Conservation (phyloP, 1,140 invertebrate species). For the Ceratina calcarata region DNA sequence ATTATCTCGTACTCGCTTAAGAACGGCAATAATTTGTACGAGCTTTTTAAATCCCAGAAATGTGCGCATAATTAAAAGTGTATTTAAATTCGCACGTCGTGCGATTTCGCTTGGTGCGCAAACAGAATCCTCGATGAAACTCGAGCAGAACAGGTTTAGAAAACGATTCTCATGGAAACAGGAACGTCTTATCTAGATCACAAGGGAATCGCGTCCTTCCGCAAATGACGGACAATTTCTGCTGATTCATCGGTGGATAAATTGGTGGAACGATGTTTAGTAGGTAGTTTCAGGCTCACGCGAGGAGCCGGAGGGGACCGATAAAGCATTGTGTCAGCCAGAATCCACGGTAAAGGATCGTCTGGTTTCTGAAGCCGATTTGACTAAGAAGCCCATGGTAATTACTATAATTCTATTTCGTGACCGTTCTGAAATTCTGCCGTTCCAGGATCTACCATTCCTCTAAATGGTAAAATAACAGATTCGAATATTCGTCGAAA, state of each 20-base stretch:
- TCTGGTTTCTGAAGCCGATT: slow-evolving; percentile 15
- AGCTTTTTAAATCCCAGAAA: neutral
- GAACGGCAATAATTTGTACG: neutral
- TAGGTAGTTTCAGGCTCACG: slow-evolving; percentile 24
- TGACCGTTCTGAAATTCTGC: slow-evolving; percentile 32
- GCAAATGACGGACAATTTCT: slow-evolving; percentile 18
- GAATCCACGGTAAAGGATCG: slow-evolving; percentile 42
- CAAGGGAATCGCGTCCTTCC: neutral
- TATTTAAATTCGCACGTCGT: neutral
- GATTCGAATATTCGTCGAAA: neutral
- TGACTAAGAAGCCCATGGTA: slow-evolving; percentile 41
- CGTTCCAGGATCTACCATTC: slow-evolving; percentile 19
- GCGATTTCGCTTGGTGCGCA: slow-evolving; percentile 13
- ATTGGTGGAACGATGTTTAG: slow-evolving; percentile 37
- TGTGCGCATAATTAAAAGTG: too few relatives aligned
- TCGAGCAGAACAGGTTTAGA: slow-evolving; percentile 2
- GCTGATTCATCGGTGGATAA: slow-evolving; percentile 45
- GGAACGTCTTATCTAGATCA: neutral
- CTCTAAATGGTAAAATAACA: neutral
- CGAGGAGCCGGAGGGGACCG: slow-evolving; percentile 21
- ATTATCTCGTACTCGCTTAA: slow-evolving; percentile 33
- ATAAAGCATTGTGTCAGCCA: slow-evolving; percentile 50
- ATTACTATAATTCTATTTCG: slow-evolving; percentile 59
- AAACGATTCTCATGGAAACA: slow-evolving; percentile 7
- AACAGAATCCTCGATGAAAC: slow-evolving; percentile 18